A percentile compares a stretch with the other conserved stretches of the same genome.
These are phyloP conservation scores for Pteropus rufus DNA, from an alignment of 2,797 vertebrate genomes.

Conservation along the genomic window DNA sequence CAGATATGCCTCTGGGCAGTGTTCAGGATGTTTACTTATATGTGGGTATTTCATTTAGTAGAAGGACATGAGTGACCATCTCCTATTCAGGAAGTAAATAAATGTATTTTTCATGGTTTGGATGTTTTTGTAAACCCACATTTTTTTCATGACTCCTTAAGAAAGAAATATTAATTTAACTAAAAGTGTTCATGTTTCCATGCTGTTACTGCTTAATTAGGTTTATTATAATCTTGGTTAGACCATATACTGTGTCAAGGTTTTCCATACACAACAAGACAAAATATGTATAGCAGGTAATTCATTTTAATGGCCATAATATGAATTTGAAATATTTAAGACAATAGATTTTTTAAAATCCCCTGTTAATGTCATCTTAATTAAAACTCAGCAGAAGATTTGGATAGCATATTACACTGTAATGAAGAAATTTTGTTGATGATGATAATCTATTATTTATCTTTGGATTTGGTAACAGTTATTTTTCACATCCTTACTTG, in stretches of 20 bases:
- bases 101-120: slow-evolving; percentile 40
- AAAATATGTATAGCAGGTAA: slow-evolving; percentile 57
- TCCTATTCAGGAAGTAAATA: slow-evolving; percentile 26
- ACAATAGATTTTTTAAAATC: slow-evolving; percentile 57
- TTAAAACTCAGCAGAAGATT: slow-evolving; percentile 58
- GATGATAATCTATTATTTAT: slow-evolving; percentile 41
- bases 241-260: slow-evolving; percentile 47
- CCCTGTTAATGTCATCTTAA: slow-evolving; percentile 68
- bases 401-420: slow-evolving; percentile 56
- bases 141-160: slow-evolving; percentile 45
- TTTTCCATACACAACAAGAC: slow-evolving; percentile 47
- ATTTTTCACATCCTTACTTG: slow-evolving; percentile 39
- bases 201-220: slow-evolving; percentile 69
- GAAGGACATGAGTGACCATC: not conserved
- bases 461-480: slow-evolving; percentile 31
- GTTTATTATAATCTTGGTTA: slow-evolving; percentile 63
- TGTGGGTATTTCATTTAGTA: not conserved
- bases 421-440: not conserved
- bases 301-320: slow-evolving; percentile 64
- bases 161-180: slow-evolving; percentile 59
- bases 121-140: slow-evolving; percentile 37
- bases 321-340: slow-evolving; percentile 54
- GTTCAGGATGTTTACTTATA: not conserved
- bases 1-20: not conserved
- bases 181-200: slow-evolving; percentile 36